These are phyloP conservation scores for Bombus impatiens DNA, from an alignment of 1,140 invertebrate species.

Conservation along the genomic window DNA sequence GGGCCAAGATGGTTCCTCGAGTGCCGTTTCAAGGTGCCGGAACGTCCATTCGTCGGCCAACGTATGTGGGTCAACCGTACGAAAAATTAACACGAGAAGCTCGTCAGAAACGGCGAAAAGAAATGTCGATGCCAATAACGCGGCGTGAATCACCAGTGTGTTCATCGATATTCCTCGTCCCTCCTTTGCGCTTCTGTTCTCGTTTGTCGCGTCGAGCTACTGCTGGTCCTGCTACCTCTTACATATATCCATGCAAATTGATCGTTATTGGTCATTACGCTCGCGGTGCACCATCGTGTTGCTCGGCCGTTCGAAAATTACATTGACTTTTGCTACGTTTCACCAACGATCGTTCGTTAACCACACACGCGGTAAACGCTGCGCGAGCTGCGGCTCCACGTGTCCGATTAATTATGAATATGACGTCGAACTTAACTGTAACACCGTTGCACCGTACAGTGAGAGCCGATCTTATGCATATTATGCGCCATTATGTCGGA, in stretches of 20 bases:
- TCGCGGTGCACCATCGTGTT: slow-evolving; percentile 14
- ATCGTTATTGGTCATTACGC: slow-evolving; percentile 63
- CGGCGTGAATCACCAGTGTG: not conserved
- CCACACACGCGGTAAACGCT: not conserved
- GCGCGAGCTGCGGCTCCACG: not conserved
- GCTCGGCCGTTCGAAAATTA: slow-evolving; percentile 33
- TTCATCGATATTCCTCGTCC: slow-evolving; percentile 1
- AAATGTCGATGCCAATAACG: slow-evolving; percentile 15
- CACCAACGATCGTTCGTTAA: slow-evolving; percentile 22
- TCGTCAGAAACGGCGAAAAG: slow-evolving; percentile 50
- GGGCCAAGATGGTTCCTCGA: not conserved
- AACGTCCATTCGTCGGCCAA: slow-evolving; percentile 10
- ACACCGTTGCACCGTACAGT: slow-evolving; percentile 39
- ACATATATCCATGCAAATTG: slow-evolving; percentile 62
- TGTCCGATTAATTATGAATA: slow-evolving; percentile 62
- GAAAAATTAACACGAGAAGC: slow-evolving; percentile 59
- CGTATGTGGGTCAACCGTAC: slow-evolving; percentile 48
- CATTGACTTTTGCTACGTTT: slow-evolving; percentile 44
- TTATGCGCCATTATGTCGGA: slow-evolving; percentile 57
- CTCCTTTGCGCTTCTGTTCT: not conserved
- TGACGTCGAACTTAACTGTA: slow-evolving; percentile 58
- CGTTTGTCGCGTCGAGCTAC: slow-evolving; percentile 30
- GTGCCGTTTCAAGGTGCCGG: slow-evolving; percentile 23
- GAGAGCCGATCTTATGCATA: slow-evolving; percentile 39
- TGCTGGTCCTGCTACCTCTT: slow-evolving; percentile 40